These are phyloP conservation scores for Drosophila triauraria DNA, from an alignment of 1,140 invertebrate genomes.

Conservation along the genomic window DNA sequence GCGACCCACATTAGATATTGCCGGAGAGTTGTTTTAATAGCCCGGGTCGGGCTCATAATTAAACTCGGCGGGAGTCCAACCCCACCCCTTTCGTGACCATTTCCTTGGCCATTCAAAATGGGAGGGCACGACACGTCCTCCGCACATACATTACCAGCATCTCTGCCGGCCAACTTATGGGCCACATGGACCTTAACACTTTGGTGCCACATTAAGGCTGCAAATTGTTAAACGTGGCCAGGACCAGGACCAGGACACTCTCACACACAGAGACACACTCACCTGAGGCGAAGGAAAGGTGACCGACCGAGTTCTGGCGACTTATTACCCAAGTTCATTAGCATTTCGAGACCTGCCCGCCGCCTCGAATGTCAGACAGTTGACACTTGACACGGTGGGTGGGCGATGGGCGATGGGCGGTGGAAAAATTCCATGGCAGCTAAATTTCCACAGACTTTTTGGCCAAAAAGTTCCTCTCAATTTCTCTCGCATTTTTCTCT, in stretches of 20 bases:
- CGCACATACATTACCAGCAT: constrained; percentile 71
- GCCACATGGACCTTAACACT: constrained; percentile 77
- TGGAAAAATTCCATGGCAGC: background rate
- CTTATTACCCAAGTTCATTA: constrained; percentile 78
- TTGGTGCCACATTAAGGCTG: constrained; percentile 78
- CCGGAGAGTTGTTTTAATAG: constrained; percentile 75
- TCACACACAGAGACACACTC: background rate
- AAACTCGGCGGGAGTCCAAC: constrained; percentile 37
- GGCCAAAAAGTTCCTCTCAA: background rate
- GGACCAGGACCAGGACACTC: constrained; percentile 10
- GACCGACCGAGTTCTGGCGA: constrained; percentile 26
- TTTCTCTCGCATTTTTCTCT: background rate
- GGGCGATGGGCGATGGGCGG: background rate
- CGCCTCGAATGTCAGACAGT: constrained; percentile 56
- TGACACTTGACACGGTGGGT: constrained; percentile 55
- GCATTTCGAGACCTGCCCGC: constrained; percentile 57
- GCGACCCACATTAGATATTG: constrained; percentile 64
- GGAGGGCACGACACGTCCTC: constrained; percentile 64
- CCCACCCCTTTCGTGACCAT: constrained; percentile 10
- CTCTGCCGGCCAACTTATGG: constrained; percentile 70
- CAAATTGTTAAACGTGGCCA: constrained; percentile 78
- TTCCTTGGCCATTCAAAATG: constrained; percentile 46
- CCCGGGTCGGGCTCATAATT: constrained; percentile 74
- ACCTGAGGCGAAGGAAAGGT: constrained; percentile 8
- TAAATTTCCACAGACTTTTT: background rate